A percentile compares a stretch with the other conserved stretches of the same genome.
Evolutionary conservation across 1,140 invertebrate species (phyloP).

Genomic region (Planococcus citri): DNA sequence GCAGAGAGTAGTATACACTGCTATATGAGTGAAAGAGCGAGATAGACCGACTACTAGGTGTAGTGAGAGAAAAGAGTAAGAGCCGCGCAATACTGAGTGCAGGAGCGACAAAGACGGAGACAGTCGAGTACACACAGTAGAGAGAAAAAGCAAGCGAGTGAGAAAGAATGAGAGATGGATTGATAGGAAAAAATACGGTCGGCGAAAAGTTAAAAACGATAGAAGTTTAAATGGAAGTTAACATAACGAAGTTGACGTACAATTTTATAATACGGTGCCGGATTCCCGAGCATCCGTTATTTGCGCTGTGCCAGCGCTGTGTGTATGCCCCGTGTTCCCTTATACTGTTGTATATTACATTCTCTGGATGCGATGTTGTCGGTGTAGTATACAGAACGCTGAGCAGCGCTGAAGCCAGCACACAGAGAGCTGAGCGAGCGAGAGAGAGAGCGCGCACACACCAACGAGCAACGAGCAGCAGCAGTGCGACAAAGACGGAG

Average conservation of each 20-base stretch:
- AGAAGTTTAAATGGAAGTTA: conserved; percentile 20
- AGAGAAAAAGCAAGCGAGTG: not conserved
- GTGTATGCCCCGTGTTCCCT: not conserved
- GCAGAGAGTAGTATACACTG: not conserved
- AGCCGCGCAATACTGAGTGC: not conserved
- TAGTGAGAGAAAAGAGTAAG: too few relatives aligned
- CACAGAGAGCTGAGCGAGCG: not conserved
- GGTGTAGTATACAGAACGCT: too few relatives aligned
- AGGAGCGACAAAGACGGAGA: not conserved
- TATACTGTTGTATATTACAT: not conserved
- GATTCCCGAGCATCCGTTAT: conserved; percentile 25
- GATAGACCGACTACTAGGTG: too few relatives aligned
- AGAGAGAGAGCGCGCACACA: not conserved
- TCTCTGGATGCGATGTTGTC: too few relatives aligned
- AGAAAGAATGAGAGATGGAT: not conserved
- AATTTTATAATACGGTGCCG: conserved; percentile 2
- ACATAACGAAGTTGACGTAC: conserved; percentile 16
- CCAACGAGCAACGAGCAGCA: too few relatives aligned
- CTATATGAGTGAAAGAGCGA: not conserved
- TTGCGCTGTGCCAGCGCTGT: conserved; percentile 23
- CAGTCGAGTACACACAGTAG: too few relatives aligned
- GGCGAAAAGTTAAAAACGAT: conserved; percentile 20
- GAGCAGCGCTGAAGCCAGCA: too few relatives aligned
- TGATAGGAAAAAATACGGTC: conserved; percentile 9
- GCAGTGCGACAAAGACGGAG: not conserved